These are phyloP conservation scores for Patella vulgata DNA, from an alignment of 1,140 invertebrate species.

Conservation along the genomic window DNA sequence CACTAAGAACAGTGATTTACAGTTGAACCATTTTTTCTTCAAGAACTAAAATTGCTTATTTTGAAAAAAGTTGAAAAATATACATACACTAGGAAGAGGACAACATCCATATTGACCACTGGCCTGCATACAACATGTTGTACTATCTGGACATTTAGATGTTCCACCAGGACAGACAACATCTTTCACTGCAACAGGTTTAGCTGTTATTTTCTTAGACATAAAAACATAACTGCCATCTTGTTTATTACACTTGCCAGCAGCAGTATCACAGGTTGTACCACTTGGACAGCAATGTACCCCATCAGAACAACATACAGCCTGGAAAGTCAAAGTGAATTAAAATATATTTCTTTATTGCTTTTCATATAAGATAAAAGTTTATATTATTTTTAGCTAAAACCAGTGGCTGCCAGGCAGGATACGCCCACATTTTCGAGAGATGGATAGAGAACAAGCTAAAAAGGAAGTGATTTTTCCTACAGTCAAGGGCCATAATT, in stretches of 20 bases:
- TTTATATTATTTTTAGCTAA: too few relatives aligned
- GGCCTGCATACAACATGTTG: conserved; percentile 60
- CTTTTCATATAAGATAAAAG: too few relatives aligned
- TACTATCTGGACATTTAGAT: conserved; percentile 54
- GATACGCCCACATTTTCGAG: too few relatives aligned
- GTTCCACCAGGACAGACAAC: conserved; percentile 41
- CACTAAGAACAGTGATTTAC: too few relatives aligned
- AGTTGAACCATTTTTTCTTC: too few relatives aligned
- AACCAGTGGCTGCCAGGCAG: too few relatives aligned
- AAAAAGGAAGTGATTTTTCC: too few relatives aligned
- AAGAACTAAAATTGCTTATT: too few relatives aligned
- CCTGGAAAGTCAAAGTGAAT: conserved; percentile 28
- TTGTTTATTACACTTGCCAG: conserved; percentile 32
- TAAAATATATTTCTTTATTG: too few relatives aligned
- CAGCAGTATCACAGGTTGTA: conserved; percentile 39
- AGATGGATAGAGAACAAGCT: too few relatives aligned
- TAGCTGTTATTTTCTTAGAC: not conserved
- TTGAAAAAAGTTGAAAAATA: too few relatives aligned
- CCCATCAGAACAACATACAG: conserved; percentile 52
- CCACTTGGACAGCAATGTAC: conserved; percentile 50
- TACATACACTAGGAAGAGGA: conserved; percentile 36
- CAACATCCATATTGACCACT: conserved; percentile 58
- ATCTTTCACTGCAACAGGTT: not conserved
- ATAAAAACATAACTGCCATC: not conserved
- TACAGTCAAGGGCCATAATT: too few relatives aligned